Conservation (phyloP, 1,140 invertebrate genomes). For the Formica exsecta region DNA sequence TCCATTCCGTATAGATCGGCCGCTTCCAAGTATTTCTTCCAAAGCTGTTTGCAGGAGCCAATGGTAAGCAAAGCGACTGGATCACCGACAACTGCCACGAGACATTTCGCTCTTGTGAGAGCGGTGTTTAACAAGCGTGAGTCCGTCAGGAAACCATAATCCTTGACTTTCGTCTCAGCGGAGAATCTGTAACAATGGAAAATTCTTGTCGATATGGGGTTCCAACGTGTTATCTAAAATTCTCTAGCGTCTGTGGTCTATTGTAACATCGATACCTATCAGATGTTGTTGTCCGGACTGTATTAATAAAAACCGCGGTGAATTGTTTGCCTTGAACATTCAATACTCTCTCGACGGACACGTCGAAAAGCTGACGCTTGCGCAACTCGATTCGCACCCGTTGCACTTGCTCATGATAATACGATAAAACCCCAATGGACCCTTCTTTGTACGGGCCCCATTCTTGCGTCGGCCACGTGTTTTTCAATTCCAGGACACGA, state of each 20-base stretch:
- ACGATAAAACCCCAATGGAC: conserved; percentile 94
- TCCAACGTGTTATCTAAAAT: neutral
- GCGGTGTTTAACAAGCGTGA: conserved; percentile 95
- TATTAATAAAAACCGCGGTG: conserved; percentile 94
- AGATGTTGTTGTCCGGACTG: conserved; percentile 93
- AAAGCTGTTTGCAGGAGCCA: conserved; percentile 94
- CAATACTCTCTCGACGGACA: conserved; percentile 94
- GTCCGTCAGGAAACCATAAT: conserved; percentile 95
- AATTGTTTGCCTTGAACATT: conserved; percentile 97
- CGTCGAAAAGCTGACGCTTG: conserved; percentile 90
- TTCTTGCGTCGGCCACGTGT: conserved; percentile 89
- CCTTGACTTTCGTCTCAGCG: conserved; percentile 88
- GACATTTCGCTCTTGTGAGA: conserved; percentile 94
- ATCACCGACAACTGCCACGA: conserved; percentile 96
- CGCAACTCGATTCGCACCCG: conserved; percentile 93
- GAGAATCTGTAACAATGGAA: conserved; percentile 74
- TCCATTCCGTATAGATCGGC: conserved; percentile 93
- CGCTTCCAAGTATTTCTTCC: conserved; percentile 93
- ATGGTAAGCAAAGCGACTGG: conserved; percentile 94
- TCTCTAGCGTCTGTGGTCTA: neutral
- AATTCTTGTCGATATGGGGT: neutral
- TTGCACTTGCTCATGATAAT: conserved; percentile 94
- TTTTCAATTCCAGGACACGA: conserved; percentile 90
- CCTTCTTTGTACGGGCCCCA: conserved; percentile 92
- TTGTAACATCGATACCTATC: conserved; percentile 70